These are phyloP conservation scores for Ginglymostoma cirratum DNA, from an alignment of 2,113 vertebrate species.

Conservation along the genomic window DNA sequence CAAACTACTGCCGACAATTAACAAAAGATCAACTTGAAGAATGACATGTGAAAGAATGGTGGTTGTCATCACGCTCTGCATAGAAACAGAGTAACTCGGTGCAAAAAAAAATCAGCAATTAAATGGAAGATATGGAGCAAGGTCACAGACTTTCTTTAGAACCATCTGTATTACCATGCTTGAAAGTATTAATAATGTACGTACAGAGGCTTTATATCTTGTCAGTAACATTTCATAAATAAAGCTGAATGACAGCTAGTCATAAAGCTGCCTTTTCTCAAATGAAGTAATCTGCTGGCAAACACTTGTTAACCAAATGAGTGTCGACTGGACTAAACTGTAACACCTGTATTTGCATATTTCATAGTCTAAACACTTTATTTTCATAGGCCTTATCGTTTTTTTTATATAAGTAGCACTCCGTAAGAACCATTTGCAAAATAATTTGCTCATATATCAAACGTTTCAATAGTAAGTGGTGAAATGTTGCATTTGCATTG, in stretches of 20 bases:
- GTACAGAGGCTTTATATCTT: conserved; percentile 21
- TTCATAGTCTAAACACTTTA: conserved; percentile 7
- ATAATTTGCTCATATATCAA: not conserved
- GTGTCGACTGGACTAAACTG: not conserved
- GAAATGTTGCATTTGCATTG: not conserved
- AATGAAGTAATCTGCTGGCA: conserved; percentile 17
- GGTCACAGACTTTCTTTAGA: conserved; percentile 12
- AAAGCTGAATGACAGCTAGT: conserved; percentile 31
- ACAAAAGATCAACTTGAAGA: not conserved
- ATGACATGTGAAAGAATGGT: not conserved
- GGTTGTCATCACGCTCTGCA: not conserved
- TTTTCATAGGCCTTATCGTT: not conserved
- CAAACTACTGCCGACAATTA: not conserved
- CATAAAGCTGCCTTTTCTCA: conserved; percentile 33
- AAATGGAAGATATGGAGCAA: conserved; percentile 5
- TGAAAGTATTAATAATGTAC: conserved; percentile 10
- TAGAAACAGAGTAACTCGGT: not conserved
- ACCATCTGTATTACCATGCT: conserved; percentile 15
- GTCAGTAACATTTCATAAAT: conserved; percentile 7
- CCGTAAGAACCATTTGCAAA: not conserved
- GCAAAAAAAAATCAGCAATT: not conserved
- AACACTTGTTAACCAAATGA: conserved; percentile 33
- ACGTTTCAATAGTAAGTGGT: not conserved
- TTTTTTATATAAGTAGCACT: not conserved
- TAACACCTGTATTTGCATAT: conserved; percentile 21